Evolutionary conservation across 1,140 invertebrate genomes (phyloP), one percentile per base, ranked within the genome.

Genomic region (Drosophila equinoxialis): DNA sequence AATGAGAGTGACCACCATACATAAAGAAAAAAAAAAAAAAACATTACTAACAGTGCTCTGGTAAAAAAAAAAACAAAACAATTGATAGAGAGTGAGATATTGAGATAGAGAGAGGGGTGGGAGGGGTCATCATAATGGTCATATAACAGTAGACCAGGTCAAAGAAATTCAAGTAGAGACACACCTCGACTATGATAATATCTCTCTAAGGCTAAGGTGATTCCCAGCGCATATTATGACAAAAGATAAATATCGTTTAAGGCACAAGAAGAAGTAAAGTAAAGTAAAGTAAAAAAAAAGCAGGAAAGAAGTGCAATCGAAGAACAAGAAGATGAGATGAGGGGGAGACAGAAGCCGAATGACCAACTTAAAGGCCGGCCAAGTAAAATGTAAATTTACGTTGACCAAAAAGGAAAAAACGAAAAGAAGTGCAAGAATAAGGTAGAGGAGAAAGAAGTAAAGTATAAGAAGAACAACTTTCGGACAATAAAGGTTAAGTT

Each of bases 401-500:
- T 71, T 65, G 4, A 69, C 51, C 57, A 65, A 57, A 61, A 74
- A 72, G 42, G 68, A 71, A 66, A 33, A 58, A 65, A 54, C 57
- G 69, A 85, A 85, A 77, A 84, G 54, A 23, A 51, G 45, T 23
- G 45, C 45, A 81, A 71, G 80, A 80, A 68, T 58, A 33, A 39
- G 37, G 11, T 5, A 39, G 37, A 39, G 10, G 11, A 75, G 72
- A 35, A 80, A 60, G 42, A 67, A 57, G 35, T 57, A 85, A 68
- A 71, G 65, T 73, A 81, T 81, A 84, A 89, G 85, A 87, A 87
- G 84, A 89, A 89, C 81, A 89, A 89, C 84, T 89, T 89, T 89
- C 85, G 80, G 84, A 89, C 84, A 89, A 89, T 89, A 89, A 89
- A 89, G 84, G 84, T 89, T 89, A 89, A 89, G 80, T 89, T 89